Percentiles rank a stretch among this genome's conserved stretches.
Evolutionary conservation across 1,140 invertebrate species (phyloP).

Genomic region (Fopius arisanus): DNA sequence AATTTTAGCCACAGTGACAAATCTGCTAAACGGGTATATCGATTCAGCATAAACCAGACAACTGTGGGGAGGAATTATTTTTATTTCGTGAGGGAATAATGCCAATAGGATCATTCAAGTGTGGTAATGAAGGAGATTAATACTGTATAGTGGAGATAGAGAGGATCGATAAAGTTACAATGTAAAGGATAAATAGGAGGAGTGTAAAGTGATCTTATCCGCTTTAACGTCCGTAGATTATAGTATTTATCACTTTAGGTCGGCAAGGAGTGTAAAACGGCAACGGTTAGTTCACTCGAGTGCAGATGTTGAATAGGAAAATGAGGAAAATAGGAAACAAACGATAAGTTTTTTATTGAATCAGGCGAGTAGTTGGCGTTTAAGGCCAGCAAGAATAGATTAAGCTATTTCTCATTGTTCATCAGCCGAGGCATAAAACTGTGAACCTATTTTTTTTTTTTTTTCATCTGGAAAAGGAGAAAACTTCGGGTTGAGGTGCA

Average conservation of each 20-base stretch:
- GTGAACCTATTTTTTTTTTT: neutral
- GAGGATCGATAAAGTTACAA: neutral
- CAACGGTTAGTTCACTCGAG: neutral
- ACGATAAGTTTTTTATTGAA: constrained; percentile 34
- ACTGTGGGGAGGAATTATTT: neutral
- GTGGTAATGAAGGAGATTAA: neutral
- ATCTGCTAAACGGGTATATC: constrained; percentile 9
- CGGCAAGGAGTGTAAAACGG: constrained; percentile 38
- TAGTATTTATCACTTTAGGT: constrained; percentile 48
- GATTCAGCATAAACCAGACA: neutral
- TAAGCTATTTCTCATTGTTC: constrained; percentile 12
- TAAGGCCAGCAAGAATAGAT: constrained; percentile 16
- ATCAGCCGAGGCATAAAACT: neutral
- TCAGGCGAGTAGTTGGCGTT: constrained; percentile 16
- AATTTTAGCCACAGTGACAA: neutral
- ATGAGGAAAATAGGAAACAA: constrained; percentile 17
- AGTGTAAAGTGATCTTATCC: constrained; percentile 57
- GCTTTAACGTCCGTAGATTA: constrained; percentile 54
- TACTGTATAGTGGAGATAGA: neutral
- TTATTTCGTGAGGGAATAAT: neutral
- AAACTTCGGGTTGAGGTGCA: neutral
- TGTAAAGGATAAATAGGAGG: constrained; percentile 23
- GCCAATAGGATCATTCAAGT: neutral
- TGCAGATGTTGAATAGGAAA: constrained; percentile 12
- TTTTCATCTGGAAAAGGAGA: constrained; percentile 5